A percentile compares a stretch with the other conserved stretches of the same genome.
These are phyloP conservation scores for Drosophila paramelanica DNA, from an alignment of 2,888 invertebrate species.

Conservation along the genomic window DNA sequence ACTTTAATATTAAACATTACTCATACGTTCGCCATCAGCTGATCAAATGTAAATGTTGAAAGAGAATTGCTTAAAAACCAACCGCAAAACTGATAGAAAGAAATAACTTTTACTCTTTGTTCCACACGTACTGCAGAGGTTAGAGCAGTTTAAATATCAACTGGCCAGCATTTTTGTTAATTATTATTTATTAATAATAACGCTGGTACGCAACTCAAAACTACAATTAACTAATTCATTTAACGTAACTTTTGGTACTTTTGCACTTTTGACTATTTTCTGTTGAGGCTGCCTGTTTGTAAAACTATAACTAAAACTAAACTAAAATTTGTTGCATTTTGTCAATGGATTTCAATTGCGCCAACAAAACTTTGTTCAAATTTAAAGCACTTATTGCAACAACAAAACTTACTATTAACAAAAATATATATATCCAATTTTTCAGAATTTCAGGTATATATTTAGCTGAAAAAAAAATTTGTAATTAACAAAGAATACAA, in stretches of 20 bases:
- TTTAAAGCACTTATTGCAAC: constrained; percentile 78
- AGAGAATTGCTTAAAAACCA: constrained; percentile 11
- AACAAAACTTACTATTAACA: constrained; percentile 53
- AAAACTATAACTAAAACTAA: constrained; percentile 27
- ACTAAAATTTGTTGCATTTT: constrained; percentile 73
- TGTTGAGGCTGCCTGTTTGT: constrained; percentile 48
- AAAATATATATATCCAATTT: constrained; percentile 36
- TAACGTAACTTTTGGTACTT: constrained; percentile 50
- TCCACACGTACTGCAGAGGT: constrained; percentile 55
- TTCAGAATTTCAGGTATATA: constrained; percentile 52
- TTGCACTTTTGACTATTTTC: constrained; percentile 49
- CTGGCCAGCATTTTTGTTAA: constrained; percentile 15
- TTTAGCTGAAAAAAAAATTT: constrained; percentile 43
- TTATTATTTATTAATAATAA: constrained; percentile 8
- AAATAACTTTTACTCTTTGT: constrained; percentile 47
- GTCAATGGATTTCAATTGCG: constrained; percentile 70
- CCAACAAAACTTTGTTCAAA: constrained; percentile 77
- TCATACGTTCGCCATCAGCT: constrained; percentile 36
- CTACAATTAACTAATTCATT: constrained; percentile 27
- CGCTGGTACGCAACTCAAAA: constrained; percentile 48
- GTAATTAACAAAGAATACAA: constrained; percentile 28
- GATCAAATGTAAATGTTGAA: constrained; percentile 35
- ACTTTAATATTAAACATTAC: constrained; percentile 49
- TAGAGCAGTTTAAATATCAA: constrained; percentile 21
- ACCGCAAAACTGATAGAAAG: constrained; percentile 10